A percentile compares a stretch with the other conserved stretches of the same genome.
Evolutionary conservation across 2,113 vertebrate species (phyloP).

Genomic region (Mixornis gularis): DNA sequence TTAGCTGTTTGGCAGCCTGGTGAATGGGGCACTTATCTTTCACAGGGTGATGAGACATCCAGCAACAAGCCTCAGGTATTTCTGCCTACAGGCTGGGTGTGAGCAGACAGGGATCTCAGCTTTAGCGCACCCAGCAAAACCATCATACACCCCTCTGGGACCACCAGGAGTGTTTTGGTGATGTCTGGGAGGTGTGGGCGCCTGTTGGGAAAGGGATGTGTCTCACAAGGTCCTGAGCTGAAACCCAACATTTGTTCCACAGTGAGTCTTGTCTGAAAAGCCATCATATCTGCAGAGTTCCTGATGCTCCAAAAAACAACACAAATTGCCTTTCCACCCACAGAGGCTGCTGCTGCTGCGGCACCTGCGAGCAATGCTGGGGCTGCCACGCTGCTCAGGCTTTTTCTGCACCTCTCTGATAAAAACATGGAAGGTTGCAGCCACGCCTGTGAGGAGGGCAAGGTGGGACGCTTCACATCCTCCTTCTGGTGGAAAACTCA

Average conservation of each 20-base stretch:
- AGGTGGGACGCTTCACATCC: neutral
- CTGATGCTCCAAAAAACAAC: neutral
- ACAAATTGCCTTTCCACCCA: neutral
- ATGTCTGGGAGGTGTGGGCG: neutral
- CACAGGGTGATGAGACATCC: neutral
- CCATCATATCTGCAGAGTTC: neutral
- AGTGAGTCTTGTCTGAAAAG: neutral
- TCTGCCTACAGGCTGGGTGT: neutral
- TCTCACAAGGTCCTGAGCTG: neutral
- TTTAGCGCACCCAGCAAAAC: neutral
- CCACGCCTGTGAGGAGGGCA: neutral
- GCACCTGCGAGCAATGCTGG: fast-evolving
- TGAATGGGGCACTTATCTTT: neutral
- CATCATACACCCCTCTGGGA: fast-evolving
- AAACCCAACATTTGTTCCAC: neutral
- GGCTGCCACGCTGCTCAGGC: neutral
- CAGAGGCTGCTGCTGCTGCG: neutral
- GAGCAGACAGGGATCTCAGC: neutral
- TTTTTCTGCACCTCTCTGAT: neutral
- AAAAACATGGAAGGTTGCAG: neutral
- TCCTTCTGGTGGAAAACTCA: neutral
- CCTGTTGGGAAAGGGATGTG: neutral
- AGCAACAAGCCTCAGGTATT: neutral
- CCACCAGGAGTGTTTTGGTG: neutral
- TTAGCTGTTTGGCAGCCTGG: neutral